Evolutionary conservation across 2,888 invertebrate species (phyloP), one percentile per base, ranked within the genome.

Genomic region (Sphaerophoria rueppellii): DNA sequence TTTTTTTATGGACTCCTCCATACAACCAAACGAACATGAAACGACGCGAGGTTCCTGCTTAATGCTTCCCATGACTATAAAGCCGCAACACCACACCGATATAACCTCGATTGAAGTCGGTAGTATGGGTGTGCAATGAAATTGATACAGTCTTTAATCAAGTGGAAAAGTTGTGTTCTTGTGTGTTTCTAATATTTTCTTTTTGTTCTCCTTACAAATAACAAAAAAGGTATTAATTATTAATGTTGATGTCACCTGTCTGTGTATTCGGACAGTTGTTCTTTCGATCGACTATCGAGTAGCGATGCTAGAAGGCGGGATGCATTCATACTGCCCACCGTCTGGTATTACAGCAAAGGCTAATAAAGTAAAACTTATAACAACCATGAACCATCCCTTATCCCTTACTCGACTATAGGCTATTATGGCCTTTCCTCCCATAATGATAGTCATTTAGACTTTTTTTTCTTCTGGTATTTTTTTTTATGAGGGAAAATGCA

Each of bases 241-340:
- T 81, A 85, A 85, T 85, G 85, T 73, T 85, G 81, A 85, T 73
- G 85, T 81, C 85, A 81, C 85, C 85, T 85, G 85, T 85, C 81
- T 67, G 9, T 52, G 40, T 80, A 72, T 69, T 85, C 81, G 73
- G 85, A 80, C 81, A 81, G 85, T 81, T 81, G 75, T 80, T 74
- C 24, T 24, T 24, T 2, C 24, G 24, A 1, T 24, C 24, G 24
- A 24, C 24, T 24, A 24, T 24, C 79, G 50, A 9, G 24, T 35
- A 34, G 50, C 43, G 54, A 48, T 12, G 43, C 48, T 11, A 69
- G 67, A 43, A 78, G 72, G 67, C 69, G 73, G 54, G 34, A 67
- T 54, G 58, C 50, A 37, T 57, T 16, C 58, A 40, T 46, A 40
- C 6, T 40, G 40, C 40, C 40, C 40, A 40, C 9, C 6, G 6